Base-by-base conservation (phyloP, 2,797 vertebrate genomes). In the Paramormyrops hopkinsi region DNA sequence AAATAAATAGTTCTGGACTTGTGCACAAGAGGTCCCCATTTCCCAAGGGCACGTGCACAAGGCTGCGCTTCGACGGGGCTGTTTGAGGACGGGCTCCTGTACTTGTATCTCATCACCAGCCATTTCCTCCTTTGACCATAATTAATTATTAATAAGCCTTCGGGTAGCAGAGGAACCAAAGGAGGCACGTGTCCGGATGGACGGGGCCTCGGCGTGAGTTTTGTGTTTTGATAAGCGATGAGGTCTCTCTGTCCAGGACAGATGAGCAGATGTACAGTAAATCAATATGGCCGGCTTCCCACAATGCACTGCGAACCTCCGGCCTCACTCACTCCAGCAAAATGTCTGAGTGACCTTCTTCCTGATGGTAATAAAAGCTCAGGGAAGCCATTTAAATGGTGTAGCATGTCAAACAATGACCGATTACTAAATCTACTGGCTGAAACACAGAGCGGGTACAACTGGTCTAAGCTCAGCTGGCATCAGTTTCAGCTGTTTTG, bases 261-360 rank as follows among this genome's bases (percentile, higher is more conserved):
- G 50, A 88, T 2, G 14, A 25, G 69, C 73, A 88, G 84, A 89
- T 86, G 25, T 37, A 89, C n/a, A 65, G 19, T 22, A 19, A 62
- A 87, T 89, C 89, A 86, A 89, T 86, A 76, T 25, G 11, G 56
- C 46, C 19, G 46, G 33, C 46, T 69, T 6, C 46, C 65, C 25
- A 41, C 17, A 22, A 65, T 46, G 53, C 37, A 22, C 41, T 41
- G 79, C 19, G 1, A 59, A 44, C 54, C 53, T 37, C 48, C n/a
- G 41, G 41, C 37, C 56, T 11, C 8, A 65, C 3, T 29, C 62
- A 33, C 11, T 17, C 14, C 25, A 46, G 41, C 25, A 22, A 25
- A 86, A 29, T 14, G 19, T 17, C 14, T 48, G 8, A 85, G 17
- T 46, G 17, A 82, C 46, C 54, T 44, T 85, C 33, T 44, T 1